These are phyloP conservation scores for Phymanthus crucifer DNA, from an alignment of 92 coral and sea anemone species.

Conservation along the genomic window DNA sequence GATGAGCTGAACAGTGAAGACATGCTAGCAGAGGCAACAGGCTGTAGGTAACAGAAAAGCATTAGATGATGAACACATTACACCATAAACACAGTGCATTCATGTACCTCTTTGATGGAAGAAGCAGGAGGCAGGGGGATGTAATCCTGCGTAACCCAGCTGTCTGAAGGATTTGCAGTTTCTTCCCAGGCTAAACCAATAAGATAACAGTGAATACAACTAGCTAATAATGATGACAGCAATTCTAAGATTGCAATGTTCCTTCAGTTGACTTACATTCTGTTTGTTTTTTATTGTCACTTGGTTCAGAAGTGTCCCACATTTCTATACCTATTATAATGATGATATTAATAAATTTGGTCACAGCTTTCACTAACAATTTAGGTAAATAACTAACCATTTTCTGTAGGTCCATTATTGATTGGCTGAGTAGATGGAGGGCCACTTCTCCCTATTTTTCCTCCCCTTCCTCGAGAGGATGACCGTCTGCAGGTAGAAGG, in stretches of 20 bases:
- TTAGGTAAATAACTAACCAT: conserved; percentile 35
- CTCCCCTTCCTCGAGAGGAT: conserved; percentile 75
- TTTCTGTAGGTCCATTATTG: conserved; percentile 66
- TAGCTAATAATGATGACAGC: background rate
- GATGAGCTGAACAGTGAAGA: conserved; percentile 51
- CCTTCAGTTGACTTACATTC: conserved; percentile 46
- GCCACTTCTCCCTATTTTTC: conserved; percentile 68
- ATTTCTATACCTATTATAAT: conserved; percentile 61
- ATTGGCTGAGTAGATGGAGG: conserved; percentile 28
- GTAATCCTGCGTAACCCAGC: conserved; percentile 76
- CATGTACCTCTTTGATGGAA: conserved; percentile 46
- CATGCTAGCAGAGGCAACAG: conserved; percentile 34
- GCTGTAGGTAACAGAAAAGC: conserved; percentile 9
- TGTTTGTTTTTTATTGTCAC: conserved; percentile 35
- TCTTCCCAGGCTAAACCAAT: conserved; percentile 40
- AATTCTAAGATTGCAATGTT: background rate
- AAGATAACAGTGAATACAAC: background rate
- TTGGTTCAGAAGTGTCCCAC: conserved; percentile 62
- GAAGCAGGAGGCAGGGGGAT: conserved; percentile 38
- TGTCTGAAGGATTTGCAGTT: conserved; percentile 57
- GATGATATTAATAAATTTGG: background rate
- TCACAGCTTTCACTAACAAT: background rate
- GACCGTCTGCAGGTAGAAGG: conserved; percentile 47
- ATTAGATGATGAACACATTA: background rate
- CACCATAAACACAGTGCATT: background rate